Percentiles rank a stretch among this genome's conserved stretches.
Conservation (phyloP, 2,888 invertebrate species). For the Acrobasis suavella region DNA sequence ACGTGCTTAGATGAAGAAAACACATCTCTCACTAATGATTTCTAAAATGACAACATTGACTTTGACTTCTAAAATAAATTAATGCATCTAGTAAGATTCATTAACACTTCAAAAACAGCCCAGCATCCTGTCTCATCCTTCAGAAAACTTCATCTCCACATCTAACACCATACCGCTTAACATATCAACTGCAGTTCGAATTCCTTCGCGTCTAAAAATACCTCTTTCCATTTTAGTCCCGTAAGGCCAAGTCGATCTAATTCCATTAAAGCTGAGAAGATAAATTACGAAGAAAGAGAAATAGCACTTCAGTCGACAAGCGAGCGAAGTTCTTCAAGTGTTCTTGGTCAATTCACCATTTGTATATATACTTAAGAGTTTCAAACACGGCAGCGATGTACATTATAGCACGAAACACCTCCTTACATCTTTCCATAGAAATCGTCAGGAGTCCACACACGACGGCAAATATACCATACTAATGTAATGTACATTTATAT, state of each 20-base stretch:
- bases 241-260: constrained; percentile 36
- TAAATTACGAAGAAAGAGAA: background rate
- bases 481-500: too few species aligned
- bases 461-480: too few species aligned
- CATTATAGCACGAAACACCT: too few species aligned
- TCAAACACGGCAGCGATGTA: too few species aligned
- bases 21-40: background rate
- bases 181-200: background rate
- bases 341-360: too few species aligned
- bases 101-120: background rate
- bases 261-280: constrained; percentile 40
- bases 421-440: too few species aligned
- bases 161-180: background rate
- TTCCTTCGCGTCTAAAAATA: constrained; percentile 19
- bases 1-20: background rate
- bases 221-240: constrained; percentile 25
- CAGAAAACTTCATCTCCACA: background rate
- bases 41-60: too few species aligned
- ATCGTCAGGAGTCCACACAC: too few species aligned
- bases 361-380: too few species aligned
- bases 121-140: background rate
- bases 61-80: too few species aligned
- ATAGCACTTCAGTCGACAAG: background rate
- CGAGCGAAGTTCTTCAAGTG: too few species aligned
- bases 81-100: background rate